These are phyloP conservation scores for Cepphus grylle DNA, from an alignment of 2,113 vertebrate genomes.

Conservation along the genomic window DNA sequence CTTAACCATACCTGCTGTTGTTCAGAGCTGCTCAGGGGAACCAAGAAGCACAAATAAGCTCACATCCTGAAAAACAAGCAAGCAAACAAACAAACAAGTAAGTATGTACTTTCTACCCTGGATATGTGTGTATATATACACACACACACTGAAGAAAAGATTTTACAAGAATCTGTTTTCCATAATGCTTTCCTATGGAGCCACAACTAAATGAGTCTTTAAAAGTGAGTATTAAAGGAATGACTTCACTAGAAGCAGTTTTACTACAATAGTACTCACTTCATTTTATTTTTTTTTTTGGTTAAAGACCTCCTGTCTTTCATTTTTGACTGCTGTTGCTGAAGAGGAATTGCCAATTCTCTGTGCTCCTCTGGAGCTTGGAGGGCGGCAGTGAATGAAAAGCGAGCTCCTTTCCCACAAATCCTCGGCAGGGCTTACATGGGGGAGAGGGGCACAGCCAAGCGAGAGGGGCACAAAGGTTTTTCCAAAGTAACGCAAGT, in stretches of 20 bases:
- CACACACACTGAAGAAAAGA: neutral
- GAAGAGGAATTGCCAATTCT: neutral
- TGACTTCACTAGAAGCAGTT: neutral
- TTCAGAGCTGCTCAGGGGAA: neutral
- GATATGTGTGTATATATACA: neutral
- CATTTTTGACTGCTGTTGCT: neutral
- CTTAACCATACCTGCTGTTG: slow-evolving; percentile 8
- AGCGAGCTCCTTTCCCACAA: neutral
- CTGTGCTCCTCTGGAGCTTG: neutral
- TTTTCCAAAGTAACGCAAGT: neutral
- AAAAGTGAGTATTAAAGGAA: neutral
- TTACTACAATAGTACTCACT: neutral
- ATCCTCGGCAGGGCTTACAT: neutral
- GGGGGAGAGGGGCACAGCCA: neutral
- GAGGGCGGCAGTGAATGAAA: neutral
- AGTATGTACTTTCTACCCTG: neutral
- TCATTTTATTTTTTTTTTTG: neutral
- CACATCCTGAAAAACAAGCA: neutral
- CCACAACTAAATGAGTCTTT: neutral
- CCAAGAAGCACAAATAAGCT: neutral
- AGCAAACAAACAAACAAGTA: neutral
- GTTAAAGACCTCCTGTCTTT: neutral
- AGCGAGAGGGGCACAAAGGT: neutral
- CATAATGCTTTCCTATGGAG: slow-evolving; percentile 8
- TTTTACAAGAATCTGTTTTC: slow-evolving; percentile 52